A percentile compares a stretch with the other conserved stretches of the same genome.
phyloP scores from a whole-genome alignment of 53 echinoderm and acorn worm genomes.

The Stichopus horrens region DNA sequence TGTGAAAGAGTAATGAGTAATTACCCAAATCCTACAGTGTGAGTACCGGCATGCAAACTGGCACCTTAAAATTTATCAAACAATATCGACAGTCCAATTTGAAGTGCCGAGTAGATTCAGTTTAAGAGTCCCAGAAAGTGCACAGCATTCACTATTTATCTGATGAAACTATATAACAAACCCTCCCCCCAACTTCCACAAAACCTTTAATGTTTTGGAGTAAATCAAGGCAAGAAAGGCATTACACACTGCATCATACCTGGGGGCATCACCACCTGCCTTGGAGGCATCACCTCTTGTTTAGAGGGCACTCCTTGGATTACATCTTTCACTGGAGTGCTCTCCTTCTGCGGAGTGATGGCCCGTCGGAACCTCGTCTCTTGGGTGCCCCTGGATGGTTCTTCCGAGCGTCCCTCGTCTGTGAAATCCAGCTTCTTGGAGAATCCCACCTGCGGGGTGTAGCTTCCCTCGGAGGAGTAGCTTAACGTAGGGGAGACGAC shows the following conservation, averaged over 20 bases:
- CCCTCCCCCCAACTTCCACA: no score
- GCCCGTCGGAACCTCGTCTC: conserved; percentile 17
- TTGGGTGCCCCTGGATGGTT: neutral
- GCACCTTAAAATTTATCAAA: no score
- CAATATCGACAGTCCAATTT: no score
- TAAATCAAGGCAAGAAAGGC: no score
- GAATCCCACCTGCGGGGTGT: neutral
- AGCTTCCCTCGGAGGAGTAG: conserved; percentile 30
- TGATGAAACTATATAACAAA: no score
- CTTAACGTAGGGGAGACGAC: conserved; percentile 45
- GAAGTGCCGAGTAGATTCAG: no score
- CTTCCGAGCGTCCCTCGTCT: neutral
- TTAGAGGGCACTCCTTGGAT: neutral
- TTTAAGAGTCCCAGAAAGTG: no score
- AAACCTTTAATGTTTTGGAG: no score
- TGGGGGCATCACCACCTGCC: neutral
- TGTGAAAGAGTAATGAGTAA: no score
- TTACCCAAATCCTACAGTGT: no score
- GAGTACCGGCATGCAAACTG: no score
- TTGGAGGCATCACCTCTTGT: neutral
- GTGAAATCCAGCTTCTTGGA: conserved; percentile 37
- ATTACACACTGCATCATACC: neutral
- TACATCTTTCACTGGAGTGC: conserved; percentile 2
- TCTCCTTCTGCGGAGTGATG: conserved; percentile 9
- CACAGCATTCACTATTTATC: no score